Evolutionary conservation across 2,797 vertebrate genomes (phyloP).

Genomic region (Danionella dracula): DNA sequence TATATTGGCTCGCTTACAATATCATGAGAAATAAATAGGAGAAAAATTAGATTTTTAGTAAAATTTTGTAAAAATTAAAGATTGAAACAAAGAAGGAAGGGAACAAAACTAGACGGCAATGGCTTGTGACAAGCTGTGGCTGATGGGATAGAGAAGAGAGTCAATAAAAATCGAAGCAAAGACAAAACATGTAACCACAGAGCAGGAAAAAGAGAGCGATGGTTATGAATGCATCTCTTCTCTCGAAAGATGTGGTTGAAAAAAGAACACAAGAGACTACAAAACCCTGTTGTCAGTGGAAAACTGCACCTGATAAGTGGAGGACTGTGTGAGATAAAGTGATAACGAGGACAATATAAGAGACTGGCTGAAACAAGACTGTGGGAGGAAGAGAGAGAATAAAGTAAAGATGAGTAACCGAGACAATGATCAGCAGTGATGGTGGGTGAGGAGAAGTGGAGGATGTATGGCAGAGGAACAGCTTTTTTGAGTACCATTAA

Average conservation of each 20-base stretch:
- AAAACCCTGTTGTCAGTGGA: not conserved
- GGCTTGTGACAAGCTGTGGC: conserved; percentile 67
- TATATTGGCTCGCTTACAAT: too few relatives aligned
- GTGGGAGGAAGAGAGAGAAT: conserved; percentile 6
- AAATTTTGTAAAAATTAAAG: conserved; percentile 37
- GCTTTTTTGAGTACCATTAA: conserved; percentile 43
- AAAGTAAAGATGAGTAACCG: conserved; percentile 60
- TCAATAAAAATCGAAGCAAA: conserved; percentile 42
- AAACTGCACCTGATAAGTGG: conserved; percentile 12
- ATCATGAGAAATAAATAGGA: too few relatives aligned
- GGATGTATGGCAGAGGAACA: conserved; percentile 52
- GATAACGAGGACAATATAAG: not conserved
- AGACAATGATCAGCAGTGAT: conserved; percentile 73
- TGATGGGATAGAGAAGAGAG: conserved; percentile 64
- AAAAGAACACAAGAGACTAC: conserved; percentile 8
- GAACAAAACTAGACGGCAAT: conserved; percentile 52
- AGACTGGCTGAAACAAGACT: conserved; percentile 19
- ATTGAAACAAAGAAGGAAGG: conserved; percentile 26
- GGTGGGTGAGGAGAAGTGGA: conserved; percentile 53
- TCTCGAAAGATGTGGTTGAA: not conserved
- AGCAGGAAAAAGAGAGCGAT: not conserved
- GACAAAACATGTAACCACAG: conserved; percentile 1
- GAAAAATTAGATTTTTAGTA: conserved; percentile 1
- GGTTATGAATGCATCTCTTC: conserved; percentile 5
- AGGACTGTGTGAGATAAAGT: conserved; percentile 36